Conservation (phyloP, 1,140 invertebrate genomes). For the Rhagoletis zephyria region DNA sequence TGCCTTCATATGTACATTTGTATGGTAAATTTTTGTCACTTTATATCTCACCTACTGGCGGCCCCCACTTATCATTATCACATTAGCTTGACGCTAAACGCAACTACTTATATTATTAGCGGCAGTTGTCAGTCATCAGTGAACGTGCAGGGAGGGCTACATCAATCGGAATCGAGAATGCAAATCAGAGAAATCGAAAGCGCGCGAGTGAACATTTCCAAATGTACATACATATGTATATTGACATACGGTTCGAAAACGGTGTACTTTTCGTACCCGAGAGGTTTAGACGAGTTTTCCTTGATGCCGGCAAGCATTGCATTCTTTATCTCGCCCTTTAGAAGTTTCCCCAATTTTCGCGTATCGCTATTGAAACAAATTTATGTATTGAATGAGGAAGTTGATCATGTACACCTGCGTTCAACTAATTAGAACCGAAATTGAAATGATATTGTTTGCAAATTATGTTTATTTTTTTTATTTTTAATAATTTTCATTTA, state of each 20-base stretch:
- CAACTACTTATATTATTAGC: constrained; percentile 1
- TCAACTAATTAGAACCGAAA: no score
- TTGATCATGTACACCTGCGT: no score
- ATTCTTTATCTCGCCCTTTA: no score
- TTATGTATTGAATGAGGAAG: no score
- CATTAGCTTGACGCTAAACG: constrained; percentile 9
- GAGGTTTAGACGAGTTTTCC: background rate
- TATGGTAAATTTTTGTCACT: constrained; percentile 1
- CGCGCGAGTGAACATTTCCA: background rate
- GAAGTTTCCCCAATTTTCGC: no score
- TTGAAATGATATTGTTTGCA: no score
- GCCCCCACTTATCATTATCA: background rate
- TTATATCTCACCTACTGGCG: background rate
- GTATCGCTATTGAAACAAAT: no score
- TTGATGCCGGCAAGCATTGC: background rate
- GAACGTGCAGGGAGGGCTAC: background rate
- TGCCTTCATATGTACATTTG: background rate
- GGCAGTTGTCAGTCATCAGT: background rate
- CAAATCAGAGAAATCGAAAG: constrained; percentile 41
- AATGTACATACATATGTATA: background rate
- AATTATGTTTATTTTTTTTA: no score
- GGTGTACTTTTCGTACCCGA: background rate
- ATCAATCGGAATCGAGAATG: constrained; percentile 32
- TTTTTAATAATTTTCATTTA: no score
- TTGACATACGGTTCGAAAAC: constrained; percentile 2